A percentile compares a stretch with the other conserved stretches of the same genome.
phyloP scores from a whole-genome alignment of 2,113 vertebrate species.

The Ornithorhynchus anatinus region DNA sequence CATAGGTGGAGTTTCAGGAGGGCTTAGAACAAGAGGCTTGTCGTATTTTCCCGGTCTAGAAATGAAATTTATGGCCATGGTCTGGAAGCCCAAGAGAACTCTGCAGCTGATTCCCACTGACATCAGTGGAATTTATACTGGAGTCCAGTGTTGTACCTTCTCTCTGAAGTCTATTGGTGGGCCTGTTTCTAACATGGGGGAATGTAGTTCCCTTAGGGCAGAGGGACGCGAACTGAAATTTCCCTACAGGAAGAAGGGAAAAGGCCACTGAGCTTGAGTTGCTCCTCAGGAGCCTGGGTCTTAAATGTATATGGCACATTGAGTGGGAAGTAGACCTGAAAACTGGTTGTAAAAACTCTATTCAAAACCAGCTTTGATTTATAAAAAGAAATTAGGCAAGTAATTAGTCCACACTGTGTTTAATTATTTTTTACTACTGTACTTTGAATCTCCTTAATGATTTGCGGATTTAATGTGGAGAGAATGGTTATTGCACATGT shows the following conservation, averaged over 20 bases:
- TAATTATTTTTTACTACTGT: neutral
- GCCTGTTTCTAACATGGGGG: too few species aligned
- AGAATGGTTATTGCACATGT: neutral
- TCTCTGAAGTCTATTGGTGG: too few species aligned
- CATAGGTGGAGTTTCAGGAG: neutral
- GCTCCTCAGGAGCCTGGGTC: neutral
- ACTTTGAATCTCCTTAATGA: neutral
- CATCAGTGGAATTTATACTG: neutral
- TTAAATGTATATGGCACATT: too few species aligned
- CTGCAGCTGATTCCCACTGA: neutral
- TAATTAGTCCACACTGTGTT: neutral
- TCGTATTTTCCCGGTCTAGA: neutral
- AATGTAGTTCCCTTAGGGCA: too few species aligned
- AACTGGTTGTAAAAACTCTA: neutral
- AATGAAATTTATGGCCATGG: neutral
- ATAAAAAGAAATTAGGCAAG: neutral
- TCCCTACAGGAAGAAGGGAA: too few species aligned
- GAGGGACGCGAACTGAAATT: too few species aligned
- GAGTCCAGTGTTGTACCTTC: too few species aligned
- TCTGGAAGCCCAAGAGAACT: neutral
- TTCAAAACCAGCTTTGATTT: neutral
- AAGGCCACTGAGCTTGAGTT: neutral
- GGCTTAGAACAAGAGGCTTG: neutral
- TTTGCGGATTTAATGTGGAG: neutral
- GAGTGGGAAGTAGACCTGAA: neutral